Conservation (phyloP, 2,888 invertebrate species). For the Priocnemis perturbator region DNA sequence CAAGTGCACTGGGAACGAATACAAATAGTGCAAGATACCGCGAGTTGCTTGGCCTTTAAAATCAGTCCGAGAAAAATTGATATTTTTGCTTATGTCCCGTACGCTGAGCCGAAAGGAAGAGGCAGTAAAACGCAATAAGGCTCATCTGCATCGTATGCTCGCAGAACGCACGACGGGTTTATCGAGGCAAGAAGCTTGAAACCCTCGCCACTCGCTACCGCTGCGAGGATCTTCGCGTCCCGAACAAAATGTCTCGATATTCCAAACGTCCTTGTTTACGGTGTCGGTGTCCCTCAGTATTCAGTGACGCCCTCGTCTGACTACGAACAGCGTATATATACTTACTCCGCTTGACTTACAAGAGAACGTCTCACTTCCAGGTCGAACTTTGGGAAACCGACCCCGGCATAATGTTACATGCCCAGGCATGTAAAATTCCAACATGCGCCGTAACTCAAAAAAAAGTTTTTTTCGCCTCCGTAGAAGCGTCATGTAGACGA, state of each 20-base stretch:
- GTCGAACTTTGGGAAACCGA: no score
- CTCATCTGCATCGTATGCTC: conserved; percentile 28
- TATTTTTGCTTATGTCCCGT: conserved; percentile 41
- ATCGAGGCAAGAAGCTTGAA: conserved; percentile 28
- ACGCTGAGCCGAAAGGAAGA: conserved; percentile 20
- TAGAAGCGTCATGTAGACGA: no score
- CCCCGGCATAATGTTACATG: no score
- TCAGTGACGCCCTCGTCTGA: no score
- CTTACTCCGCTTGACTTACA: no score
- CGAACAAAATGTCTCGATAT: neutral
- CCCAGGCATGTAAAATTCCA: no score
- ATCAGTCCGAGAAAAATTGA: conserved; percentile 48
- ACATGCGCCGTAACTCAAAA: no score
- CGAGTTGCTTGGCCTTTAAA: conserved; percentile 38
- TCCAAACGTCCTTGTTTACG: no score
- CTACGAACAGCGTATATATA: no score
- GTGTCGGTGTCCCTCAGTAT: no score
- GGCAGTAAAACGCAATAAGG: conserved; percentile 49
- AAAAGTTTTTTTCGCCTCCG: no score
- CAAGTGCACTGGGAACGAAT: conserved; percentile 49
- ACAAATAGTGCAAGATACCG: conserved; percentile 44
- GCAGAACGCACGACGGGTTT: conserved; percentile 25
- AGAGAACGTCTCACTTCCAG: no score
- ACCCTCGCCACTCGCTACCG: conserved; percentile 23
- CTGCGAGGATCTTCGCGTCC: conserved; percentile 7